A percentile compares a stretch with the other conserved stretches of the same genome.
These are phyloP conservation scores for Tenthredo notha DNA, from an alignment of 2,888 invertebrate species.

Conservation along the genomic window DNA sequence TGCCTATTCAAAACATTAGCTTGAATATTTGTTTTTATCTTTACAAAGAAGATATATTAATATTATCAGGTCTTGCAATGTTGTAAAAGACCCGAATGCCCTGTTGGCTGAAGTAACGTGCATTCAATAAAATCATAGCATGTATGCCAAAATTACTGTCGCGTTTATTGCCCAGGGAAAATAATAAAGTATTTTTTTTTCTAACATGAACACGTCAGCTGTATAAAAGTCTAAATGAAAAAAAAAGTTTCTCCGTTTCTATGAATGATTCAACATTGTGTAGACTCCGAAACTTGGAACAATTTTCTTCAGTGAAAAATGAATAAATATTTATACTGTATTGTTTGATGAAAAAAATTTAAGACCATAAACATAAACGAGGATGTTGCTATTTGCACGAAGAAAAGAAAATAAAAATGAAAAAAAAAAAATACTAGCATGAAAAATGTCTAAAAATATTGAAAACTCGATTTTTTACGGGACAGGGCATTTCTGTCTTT, in stretches of 20 bases:
- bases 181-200: neutral
- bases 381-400: neutral
- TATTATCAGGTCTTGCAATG: neutral
- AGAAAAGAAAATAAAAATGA: neutral
- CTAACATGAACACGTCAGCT: neutral
- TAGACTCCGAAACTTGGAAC: neutral
- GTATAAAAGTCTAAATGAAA: neutral
- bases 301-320: slow-evolving; percentile 3
- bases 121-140: slow-evolving; percentile 19
- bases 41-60: neutral
- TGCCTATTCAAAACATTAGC: neutral
- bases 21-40: neutral
- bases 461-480: neutral
- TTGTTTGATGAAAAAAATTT: slow-evolving; percentile 33
- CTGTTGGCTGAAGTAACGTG: slow-evolving; percentile 34
- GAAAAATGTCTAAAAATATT: slow-evolving; percentile 9
- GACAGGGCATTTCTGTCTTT: slow-evolving; percentile 40
- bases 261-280: neutral
- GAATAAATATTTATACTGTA: slow-evolving; percentile 30
- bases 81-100: slow-evolving; percentile 39
- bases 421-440: slow-evolving; percentile 8
- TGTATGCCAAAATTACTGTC: neutral
- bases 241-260: neutral
- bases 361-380: slow-evolving; percentile 28
- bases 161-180: neutral